Percentiles rank a stretch among this genome's conserved stretches.
These are phyloP conservation scores for Lanistes nyassanus DNA, from an alignment of 1,140 invertebrate species.

Conservation along the genomic window DNA sequence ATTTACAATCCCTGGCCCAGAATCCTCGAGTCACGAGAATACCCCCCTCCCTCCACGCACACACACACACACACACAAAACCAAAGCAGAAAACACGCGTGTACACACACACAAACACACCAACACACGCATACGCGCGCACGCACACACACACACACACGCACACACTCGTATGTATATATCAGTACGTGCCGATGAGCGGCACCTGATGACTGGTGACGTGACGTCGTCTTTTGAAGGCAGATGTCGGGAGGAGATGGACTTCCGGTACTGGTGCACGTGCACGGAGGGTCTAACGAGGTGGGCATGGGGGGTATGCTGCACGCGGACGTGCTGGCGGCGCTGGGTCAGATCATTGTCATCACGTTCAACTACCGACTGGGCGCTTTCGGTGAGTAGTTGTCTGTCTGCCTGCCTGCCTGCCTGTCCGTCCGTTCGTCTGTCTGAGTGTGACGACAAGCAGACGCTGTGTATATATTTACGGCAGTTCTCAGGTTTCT, in stretches of 20 bases:
- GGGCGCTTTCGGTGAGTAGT: constrained; percentile 70
- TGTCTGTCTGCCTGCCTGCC: constrained; percentile 1
- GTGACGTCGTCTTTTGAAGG: constrained; percentile 22
- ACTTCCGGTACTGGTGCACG: constrained; percentile 64
- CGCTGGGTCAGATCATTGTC: constrained; percentile 77
- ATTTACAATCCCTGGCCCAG: no score
- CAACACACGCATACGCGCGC: no score
- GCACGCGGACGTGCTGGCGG: constrained; percentile 75
- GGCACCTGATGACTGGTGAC: no score
- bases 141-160: no score
- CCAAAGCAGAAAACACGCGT: neutral
- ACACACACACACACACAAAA: neutral
- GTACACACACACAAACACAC: no score
- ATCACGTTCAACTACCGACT: constrained; percentile 85
- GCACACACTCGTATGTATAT: no score
- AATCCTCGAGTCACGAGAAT: no score
- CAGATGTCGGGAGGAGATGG: constrained; percentile 9
- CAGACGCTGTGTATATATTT: neutral
- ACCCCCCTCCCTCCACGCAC: neutral
- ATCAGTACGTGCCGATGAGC: no score
- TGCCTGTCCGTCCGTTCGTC: constrained; percentile 1
- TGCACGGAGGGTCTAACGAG: constrained; percentile 68
- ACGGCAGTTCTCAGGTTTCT: no score
- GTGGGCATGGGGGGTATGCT: constrained; percentile 66
- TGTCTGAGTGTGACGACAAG: neutral